These are phyloP conservation scores for Forbesichthys papilliferus DNA, from an alignment of 2,113 vertebrate genomes.

Conservation along the genomic window DNA sequence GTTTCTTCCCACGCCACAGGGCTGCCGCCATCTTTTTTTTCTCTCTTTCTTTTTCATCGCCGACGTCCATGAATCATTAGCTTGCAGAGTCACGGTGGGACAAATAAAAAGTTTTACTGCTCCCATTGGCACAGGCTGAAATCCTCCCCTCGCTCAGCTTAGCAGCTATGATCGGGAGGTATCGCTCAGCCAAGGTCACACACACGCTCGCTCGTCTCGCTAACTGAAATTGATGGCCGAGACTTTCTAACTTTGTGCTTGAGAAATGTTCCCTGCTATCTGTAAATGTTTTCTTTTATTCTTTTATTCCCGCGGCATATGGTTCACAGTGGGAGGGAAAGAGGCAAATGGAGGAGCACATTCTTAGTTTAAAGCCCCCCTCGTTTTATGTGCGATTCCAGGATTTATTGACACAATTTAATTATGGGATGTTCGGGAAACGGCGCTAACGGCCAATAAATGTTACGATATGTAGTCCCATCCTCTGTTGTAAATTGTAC, in stretches of 20 bases:
- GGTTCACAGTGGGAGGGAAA: slow-evolving; percentile 56
- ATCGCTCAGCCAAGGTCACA: slow-evolving; percentile 69
- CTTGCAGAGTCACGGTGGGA: slow-evolving; percentile 61
- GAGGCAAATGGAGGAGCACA: slow-evolving; percentile 46
- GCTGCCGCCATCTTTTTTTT: neutral
- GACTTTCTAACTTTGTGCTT: slow-evolving; percentile 63
- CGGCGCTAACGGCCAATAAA: slow-evolving; percentile 58
- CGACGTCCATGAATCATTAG: slow-evolving; percentile 72
- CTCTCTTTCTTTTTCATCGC: slow-evolving; percentile 24
- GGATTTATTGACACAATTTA: slow-evolving; percentile 69
- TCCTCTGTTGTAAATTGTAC: slow-evolving; percentile 30
- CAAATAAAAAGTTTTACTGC: slow-evolving; percentile 70
- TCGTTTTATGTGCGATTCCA: slow-evolving; percentile 55
- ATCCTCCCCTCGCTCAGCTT: slow-evolving; percentile 62
- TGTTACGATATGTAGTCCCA: slow-evolving; percentile 51
- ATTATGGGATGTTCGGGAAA: slow-evolving; percentile 63
- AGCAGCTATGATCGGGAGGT: slow-evolving; percentile 61
- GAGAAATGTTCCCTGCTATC: slow-evolving; percentile 68
- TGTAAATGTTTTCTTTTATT: slow-evolving; percentile 50
- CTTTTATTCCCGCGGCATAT: slow-evolving; percentile 43
- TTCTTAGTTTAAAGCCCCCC: slow-evolving; percentile 36
- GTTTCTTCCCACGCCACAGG: slow-evolving; percentile 20
- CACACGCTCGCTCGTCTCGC: neutral
- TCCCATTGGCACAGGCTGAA: slow-evolving; percentile 50
- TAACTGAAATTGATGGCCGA: slow-evolving; percentile 65